These are phyloP conservation scores for Hippoglossus stenolepis DNA, from an alignment of 2,113 vertebrate species.

Conservation along the genomic window DNA sequence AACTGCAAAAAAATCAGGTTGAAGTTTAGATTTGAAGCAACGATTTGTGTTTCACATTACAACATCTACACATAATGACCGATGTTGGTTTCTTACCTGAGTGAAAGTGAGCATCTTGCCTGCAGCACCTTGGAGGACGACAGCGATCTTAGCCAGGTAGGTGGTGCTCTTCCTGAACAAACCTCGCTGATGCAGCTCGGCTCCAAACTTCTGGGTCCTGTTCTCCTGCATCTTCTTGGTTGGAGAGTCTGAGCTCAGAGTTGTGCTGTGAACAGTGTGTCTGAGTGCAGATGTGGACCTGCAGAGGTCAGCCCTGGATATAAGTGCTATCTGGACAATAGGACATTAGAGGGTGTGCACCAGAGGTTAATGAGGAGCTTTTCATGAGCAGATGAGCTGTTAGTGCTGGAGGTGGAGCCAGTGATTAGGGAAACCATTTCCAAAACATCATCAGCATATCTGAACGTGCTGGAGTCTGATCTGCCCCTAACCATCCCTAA, in stretches of 20 bases:
- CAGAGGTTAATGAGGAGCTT: slow-evolving; percentile 27
- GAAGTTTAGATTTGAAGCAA: background rate
- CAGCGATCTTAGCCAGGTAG: slow-evolving; percentile 86
- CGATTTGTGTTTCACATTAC: background rate
- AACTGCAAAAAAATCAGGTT: slow-evolving; percentile 59
- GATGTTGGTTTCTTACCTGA: slow-evolving; percentile 75
- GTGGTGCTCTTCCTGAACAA: slow-evolving; percentile 81
- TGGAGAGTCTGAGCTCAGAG: background rate
- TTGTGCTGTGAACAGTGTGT: background rate
- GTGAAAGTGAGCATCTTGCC: slow-evolving; percentile 84
- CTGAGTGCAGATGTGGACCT: background rate
- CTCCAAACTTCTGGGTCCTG: slow-evolving; percentile 4
- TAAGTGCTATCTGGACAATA: slow-evolving; percentile 28
- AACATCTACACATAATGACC: background rate
- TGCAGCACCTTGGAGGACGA: slow-evolving; percentile 83
- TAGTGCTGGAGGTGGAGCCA: slow-evolving; percentile 31
- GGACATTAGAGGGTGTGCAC: slow-evolving; percentile 31
- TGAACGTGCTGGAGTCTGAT: background rate
- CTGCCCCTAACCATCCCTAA: background rate
- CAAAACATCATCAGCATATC: slow-evolving; percentile 7
- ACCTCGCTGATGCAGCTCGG: background rate
- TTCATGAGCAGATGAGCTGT: slow-evolving; percentile 31
- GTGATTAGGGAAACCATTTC: background rate
- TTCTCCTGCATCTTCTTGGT: slow-evolving; percentile 33
- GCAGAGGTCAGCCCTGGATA: background rate